Percentiles rank a stretch among this genome's conserved stretches.
Conservation (phyloP, 2,113 vertebrate species). For the Patagioenas fasciata region DNA sequence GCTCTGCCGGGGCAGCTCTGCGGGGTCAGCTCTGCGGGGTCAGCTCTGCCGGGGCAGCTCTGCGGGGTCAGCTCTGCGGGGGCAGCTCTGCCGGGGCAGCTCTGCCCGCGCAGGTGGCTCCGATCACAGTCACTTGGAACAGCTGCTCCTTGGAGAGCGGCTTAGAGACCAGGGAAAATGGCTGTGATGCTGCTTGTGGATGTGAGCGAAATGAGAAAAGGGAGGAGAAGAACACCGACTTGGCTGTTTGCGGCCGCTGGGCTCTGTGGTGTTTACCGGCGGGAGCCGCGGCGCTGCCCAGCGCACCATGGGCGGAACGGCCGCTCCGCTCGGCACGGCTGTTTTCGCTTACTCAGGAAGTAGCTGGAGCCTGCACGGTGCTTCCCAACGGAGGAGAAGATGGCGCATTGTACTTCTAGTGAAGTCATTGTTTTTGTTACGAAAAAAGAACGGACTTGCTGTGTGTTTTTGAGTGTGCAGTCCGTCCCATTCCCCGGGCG, state of each 20-base stretch:
- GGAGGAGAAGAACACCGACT: rapidly evolving
- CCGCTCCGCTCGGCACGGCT: background rate
- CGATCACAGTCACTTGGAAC: background rate
- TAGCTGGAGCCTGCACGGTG: background rate
- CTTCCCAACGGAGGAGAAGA: background rate
- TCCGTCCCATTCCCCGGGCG: background rate
- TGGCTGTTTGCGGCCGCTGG: background rate
- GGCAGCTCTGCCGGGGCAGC: no score
- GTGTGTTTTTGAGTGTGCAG: background rate
- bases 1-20: no score
- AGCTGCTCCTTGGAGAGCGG: rapidly evolving
- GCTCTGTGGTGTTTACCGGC: rapidly evolving
- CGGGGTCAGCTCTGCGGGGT: no score
- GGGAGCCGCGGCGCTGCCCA: background rate
- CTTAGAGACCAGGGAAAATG: background rate
- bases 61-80: no score
- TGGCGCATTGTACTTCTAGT: background rate
- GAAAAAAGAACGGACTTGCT: background rate
- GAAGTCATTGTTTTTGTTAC: background rate
- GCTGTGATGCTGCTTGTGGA: background rate
- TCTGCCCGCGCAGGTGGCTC: background rate
- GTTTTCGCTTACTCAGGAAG: background rate
- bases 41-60: no score
- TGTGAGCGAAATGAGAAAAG: background rate
- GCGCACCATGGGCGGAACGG: no score